Conservation (phyloP, 1,140 invertebrate genomes). For the Rhynchophorus ferrugineus region DNA sequence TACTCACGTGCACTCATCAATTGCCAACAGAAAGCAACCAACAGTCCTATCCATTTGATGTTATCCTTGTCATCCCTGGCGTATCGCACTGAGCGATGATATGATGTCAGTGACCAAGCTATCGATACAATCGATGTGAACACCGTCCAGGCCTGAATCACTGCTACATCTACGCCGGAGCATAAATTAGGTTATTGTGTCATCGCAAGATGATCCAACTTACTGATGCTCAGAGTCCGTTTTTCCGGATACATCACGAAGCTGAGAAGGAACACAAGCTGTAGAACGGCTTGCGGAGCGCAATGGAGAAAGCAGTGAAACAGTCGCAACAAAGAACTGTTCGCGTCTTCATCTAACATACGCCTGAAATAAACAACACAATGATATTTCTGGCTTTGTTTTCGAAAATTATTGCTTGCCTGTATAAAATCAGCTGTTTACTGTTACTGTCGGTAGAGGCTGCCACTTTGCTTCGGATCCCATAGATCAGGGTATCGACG, state of each 20-base stretch:
- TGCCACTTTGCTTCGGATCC: constrained; percentile 42
- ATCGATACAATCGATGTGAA: constrained; percentile 36
- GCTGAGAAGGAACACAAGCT: constrained; percentile 34
- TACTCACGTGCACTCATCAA: constrained; percentile 40
- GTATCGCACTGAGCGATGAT: constrained; percentile 39
- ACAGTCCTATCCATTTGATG: constrained; percentile 33
- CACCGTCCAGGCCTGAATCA: constrained; percentile 39
- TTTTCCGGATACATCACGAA: constrained; percentile 27
- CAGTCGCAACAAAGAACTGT: constrained; percentile 51
- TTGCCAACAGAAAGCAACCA: constrained; percentile 42
- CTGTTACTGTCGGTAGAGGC: constrained; percentile 34
- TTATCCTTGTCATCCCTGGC: constrained; percentile 41
- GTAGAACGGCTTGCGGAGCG: constrained; percentile 40
- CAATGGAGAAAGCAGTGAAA: constrained; percentile 59
- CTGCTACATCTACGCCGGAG: constrained; percentile 34
- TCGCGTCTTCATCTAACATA: constrained; percentile 51
- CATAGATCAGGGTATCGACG: constrained; percentile 42
- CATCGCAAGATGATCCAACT: no score
- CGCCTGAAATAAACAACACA: constrained; percentile 23
- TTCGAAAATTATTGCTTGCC: constrained; percentile 1
- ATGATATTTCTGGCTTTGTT: neutral
- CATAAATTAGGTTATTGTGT: no score
- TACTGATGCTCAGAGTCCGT: neutral
- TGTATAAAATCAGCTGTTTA: constrained; percentile 40
- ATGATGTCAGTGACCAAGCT: constrained; percentile 41